Conservation (phyloP, 2,888 invertebrate species). For the Encarsia formosa region DNA sequence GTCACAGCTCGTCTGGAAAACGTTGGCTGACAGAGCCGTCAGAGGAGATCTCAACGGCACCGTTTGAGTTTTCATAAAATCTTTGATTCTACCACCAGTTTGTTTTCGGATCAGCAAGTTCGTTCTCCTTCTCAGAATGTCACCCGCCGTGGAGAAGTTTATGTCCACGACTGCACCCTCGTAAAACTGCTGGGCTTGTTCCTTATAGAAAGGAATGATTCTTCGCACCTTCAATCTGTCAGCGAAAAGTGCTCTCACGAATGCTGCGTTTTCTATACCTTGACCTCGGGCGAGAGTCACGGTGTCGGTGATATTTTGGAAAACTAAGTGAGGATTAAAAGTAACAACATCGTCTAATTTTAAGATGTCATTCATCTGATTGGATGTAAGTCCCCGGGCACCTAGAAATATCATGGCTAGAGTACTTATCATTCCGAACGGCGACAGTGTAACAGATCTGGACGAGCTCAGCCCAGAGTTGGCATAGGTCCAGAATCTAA, state of each 20-base stretch:
- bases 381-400: conserved; percentile 80
- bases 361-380: conserved; percentile 84
- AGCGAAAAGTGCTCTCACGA: conserved; percentile 78
- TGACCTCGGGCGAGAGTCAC: conserved; percentile 64
- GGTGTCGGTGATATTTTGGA: conserved; percentile 81
- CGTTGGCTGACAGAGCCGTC: conserved; percentile 76
- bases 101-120: conserved; percentile 76
- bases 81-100: conserved; percentile 71
- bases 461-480: conserved; percentile 66
- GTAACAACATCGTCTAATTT: conserved; percentile 83
- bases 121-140: conserved; percentile 75
- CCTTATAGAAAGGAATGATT: conserved; percentile 81
- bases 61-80: conserved; percentile 70
- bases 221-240: conserved; percentile 72
- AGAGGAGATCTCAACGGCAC: conserved; percentile 72
- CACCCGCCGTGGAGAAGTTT: conserved; percentile 76
- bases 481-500: conserved; percentile 76
- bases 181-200: conserved; percentile 81
- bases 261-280: conserved; percentile 76
- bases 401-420: conserved; percentile 89
- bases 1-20: conserved; percentile 81
- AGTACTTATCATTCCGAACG: conserved; percentile 80
- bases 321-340: conserved; percentile 83
- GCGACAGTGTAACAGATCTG: conserved; percentile 75
- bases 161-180: conserved; percentile 83